phyloP scores from a whole-genome alignment of 1,140 invertebrate genomes.

The Drosophila lini region DNA sequence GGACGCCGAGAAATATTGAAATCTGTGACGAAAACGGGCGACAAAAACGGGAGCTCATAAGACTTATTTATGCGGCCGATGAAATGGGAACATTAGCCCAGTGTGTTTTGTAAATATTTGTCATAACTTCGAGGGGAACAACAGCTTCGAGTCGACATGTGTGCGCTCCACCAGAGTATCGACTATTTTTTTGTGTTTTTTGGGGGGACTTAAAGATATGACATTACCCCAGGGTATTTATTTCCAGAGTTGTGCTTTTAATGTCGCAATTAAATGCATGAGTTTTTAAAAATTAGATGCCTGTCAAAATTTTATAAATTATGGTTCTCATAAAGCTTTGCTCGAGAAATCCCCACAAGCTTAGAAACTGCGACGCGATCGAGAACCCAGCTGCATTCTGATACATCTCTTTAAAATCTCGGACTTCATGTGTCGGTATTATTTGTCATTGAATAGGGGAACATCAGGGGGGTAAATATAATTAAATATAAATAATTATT shows the following conservation, averaged over 20 bases:
- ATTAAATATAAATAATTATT: background rate
- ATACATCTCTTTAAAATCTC: constrained; percentile 9
- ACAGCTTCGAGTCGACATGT: constrained; percentile 28
- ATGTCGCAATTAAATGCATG: constrained; percentile 82
- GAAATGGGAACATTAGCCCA: constrained; percentile 80
- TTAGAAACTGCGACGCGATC: constrained; percentile 1
- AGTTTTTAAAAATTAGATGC: constrained; percentile 79
- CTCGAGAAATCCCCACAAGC: constrained; percentile 19
- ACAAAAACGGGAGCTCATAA: constrained; percentile 63
- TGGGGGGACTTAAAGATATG: constrained; percentile 28
- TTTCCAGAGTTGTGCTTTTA: constrained; percentile 65
- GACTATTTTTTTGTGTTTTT: constrained; percentile 28
- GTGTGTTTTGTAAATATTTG: constrained; percentile 80
- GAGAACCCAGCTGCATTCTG: background rate
- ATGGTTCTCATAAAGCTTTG: constrained; percentile 63
- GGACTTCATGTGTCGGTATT: constrained; percentile 3
- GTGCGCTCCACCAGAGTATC: constrained; percentile 29
- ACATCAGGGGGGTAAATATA: background rate
- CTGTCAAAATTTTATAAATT: constrained; percentile 74
- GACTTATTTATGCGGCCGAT: constrained; percentile 79
- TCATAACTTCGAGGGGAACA: constrained; percentile 63
- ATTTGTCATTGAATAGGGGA: background rate
- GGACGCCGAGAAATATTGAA: constrained; percentile 45
- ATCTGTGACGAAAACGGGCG: constrained; percentile 68
- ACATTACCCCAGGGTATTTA: constrained; percentile 41